These are phyloP conservation scores for Pheosia gnoma DNA, from an alignment of 2,888 invertebrate genomes.

Conservation along the genomic window DNA sequence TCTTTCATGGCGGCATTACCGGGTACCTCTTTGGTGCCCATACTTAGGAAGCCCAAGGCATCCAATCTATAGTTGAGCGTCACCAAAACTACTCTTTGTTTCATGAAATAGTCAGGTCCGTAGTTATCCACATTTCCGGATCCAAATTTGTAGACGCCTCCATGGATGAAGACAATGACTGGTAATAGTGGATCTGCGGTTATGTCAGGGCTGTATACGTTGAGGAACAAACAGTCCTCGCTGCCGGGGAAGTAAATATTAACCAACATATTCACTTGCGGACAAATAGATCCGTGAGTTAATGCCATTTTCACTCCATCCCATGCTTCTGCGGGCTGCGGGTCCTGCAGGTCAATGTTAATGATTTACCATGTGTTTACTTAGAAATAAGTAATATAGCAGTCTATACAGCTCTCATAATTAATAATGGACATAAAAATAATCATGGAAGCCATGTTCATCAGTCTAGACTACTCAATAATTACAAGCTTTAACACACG, in stretches of 20 bases:
- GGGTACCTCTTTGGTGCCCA: slow-evolving; percentile 47
- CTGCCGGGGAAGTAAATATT: slow-evolving; percentile 16
- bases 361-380: too few species aligned
- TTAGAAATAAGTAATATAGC: too few species aligned
- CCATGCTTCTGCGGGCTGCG: slow-evolving; percentile 17
- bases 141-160: slow-evolving; percentile 48
- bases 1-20: slow-evolving; percentile 57
- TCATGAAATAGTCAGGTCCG: slow-evolving; percentile 14
- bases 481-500: too few species aligned
- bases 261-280: slow-evolving; percentile 24
- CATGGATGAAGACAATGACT: slow-evolving; percentile 53
- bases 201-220: slow-evolving; percentile 18
- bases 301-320: slow-evolving; percentile 15
- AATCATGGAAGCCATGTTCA: too few species aligned
- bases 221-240: slow-evolving; percentile 41
- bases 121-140: slow-evolving; percentile 26
- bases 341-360: slow-evolving; percentile 11
- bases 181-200: slow-evolving; percentile 11
- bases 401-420: too few species aligned
- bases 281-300: slow-evolving; percentile 18
- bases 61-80: slow-evolving; percentile 55
- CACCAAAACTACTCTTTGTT: slow-evolving; percentile 46
- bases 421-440: too few species aligned
- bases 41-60: slow-evolving; percentile 49
- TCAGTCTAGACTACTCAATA: too few species aligned